A percentile compares a stretch with the other conserved stretches of the same genome.
Evolutionary conservation across 2,888 invertebrate species (phyloP).

Genomic region (Amphipyra berbera): DNA sequence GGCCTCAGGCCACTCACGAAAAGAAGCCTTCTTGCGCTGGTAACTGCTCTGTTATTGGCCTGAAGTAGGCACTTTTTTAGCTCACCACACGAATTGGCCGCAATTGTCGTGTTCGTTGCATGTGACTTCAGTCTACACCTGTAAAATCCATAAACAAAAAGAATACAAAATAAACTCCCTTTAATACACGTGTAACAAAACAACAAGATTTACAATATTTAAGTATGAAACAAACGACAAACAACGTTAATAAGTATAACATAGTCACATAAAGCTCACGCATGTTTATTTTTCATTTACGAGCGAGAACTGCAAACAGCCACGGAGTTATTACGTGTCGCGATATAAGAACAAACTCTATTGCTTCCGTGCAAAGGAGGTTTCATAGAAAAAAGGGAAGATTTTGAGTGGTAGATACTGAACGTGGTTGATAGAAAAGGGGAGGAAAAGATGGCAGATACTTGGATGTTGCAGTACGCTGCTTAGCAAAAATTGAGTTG

Average conservation of each 20-base stretch:
- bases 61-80: no score
- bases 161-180: neutral
- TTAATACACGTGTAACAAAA: slow-evolving; percentile 19
- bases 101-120: no score
- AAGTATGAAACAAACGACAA: slow-evolving; percentile 70
- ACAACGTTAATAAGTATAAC: slow-evolving; percentile 83
- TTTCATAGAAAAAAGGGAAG: slow-evolving; percentile 17
- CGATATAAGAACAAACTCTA: slow-evolving; percentile 61
- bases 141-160: neutral
- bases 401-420: slow-evolving; percentile 21
- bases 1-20: no score
- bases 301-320: slow-evolving; percentile 73
- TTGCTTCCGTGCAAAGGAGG: slow-evolving; percentile 24
- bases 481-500: neutral
- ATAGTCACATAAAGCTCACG: slow-evolving; percentile 79
- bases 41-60: no score
- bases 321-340: slow-evolving; percentile 67
- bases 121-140: no score
- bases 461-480: neutral
- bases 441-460: neutral
- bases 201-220: slow-evolving; percentile 57
- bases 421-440: slow-evolving; percentile 27
- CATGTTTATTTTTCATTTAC: slow-evolving; percentile 89
- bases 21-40: no score
- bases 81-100: no score